phyloP scores from a whole-genome alignment of 2,888 invertebrate species.

The Ochropleura leucogaster region DNA sequence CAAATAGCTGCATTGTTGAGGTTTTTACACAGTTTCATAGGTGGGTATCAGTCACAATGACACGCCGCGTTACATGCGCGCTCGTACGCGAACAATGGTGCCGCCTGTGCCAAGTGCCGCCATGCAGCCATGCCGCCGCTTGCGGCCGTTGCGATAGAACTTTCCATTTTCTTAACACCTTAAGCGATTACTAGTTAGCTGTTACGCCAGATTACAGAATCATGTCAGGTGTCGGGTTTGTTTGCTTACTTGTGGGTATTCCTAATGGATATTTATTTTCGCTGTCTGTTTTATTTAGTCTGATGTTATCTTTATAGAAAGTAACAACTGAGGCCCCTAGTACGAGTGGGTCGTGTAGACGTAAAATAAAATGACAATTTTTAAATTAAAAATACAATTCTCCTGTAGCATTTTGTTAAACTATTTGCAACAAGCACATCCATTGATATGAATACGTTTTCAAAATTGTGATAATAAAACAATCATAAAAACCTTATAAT shows the following conservation, averaged over 20 bases:
- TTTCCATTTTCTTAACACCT: constrained; percentile 73
- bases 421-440: too few relatives aligned
- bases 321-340: too few relatives aligned
- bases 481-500: too few relatives aligned
- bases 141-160: constrained; percentile 65
- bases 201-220: constrained; percentile 55
- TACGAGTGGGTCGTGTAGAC: too few relatives aligned
- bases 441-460: too few relatives aligned
- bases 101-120: constrained; percentile 71
- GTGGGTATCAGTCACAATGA: constrained; percentile 75
- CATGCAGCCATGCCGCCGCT: constrained; percentile 15
- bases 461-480: too few relatives aligned
- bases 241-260: constrained; percentile 30
- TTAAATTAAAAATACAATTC: too few relatives aligned
- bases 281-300: neutral
- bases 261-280: constrained; percentile 23
- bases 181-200: constrained; percentile 58
- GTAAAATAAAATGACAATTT: too few relatives aligned
- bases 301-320: too few relatives aligned
- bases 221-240: constrained; percentile 35
- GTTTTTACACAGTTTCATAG: constrained; percentile 76
- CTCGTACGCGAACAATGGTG: constrained; percentile 80
- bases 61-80: constrained; percentile 76
- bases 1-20: constrained; percentile 80
- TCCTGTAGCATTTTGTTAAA: too few relatives aligned